Conservation (phyloP, 37 sponge, comb jelly and placozoan species). For the Cliona cf. orientalis region DNA sequence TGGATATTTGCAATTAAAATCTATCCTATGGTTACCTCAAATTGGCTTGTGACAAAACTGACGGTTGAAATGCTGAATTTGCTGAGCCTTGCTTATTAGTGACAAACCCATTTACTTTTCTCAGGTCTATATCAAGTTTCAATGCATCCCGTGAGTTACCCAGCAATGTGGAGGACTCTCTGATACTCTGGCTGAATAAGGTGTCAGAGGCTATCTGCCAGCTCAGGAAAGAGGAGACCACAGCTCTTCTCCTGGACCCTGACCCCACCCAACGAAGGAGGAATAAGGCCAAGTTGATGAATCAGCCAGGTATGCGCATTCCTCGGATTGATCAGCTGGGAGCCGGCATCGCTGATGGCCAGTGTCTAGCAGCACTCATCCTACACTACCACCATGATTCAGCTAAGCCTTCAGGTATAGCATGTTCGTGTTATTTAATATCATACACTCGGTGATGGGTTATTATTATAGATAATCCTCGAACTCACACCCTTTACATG, state of each 20-base stretch:
- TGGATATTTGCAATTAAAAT: too few relatives aligned
- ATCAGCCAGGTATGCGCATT: not conserved
- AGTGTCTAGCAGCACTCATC: constrained; percentile 45
- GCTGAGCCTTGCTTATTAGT: too few relatives aligned
- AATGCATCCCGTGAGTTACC: constrained; percentile 32
- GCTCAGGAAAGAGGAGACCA: not conserved
- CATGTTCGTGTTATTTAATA: not conserved
- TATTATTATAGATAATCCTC: too few relatives aligned
- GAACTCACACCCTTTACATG: too few relatives aligned
- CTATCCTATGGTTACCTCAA: too few relatives aligned
- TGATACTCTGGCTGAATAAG: constrained; percentile 80
- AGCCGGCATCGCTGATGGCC: constrained; percentile 31
- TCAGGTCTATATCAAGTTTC: constrained; percentile 36
- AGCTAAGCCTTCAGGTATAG: not conserved
- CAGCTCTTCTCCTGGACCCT: not conserved
- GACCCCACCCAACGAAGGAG: constrained; percentile 27
- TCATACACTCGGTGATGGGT: too few relatives aligned
- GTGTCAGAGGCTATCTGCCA: constrained; percentile 31
- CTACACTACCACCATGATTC: constrained; percentile 31
- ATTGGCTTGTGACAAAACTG: too few relatives aligned
- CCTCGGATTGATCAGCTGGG: not conserved
- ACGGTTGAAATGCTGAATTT: not conserved
- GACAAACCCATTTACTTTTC: not conserved
- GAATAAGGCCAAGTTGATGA: constrained; percentile 6
- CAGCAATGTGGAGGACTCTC: not conserved